Percentiles rank a stretch among this genome's conserved stretches.
Evolutionary conservation across 2,113 vertebrate genomes (phyloP).

Genomic region (Caretta caretta): DNA sequence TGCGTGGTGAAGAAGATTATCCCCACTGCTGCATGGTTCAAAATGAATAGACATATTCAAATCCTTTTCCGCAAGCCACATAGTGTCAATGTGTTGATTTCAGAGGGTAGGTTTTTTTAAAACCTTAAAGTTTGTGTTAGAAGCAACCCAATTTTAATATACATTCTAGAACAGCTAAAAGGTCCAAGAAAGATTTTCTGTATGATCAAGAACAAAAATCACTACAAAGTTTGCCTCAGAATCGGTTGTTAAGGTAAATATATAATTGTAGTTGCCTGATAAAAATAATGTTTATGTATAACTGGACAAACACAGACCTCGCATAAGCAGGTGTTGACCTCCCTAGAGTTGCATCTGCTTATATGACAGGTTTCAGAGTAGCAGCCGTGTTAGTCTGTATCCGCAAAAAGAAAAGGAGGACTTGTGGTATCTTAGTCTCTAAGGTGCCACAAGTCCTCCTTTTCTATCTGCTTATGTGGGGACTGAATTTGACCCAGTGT

Average conservation of each 20-base stretch:
- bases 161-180: not conserved
- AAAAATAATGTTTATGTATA: not conserved
- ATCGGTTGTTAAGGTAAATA: not conserved
- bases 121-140: not conserved
- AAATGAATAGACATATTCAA: slow-evolving; percentile 34
- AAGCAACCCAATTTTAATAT: not conserved
- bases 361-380: no score
- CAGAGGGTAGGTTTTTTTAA: not conserved
- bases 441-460: no score
- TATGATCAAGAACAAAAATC: not conserved
- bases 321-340: fast-evolving
- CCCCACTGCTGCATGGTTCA: not conserved
- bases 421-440: no score
- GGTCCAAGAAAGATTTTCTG: fast-evolving
- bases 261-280: not conserved
- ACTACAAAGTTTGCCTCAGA: not conserved
- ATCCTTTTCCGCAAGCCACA: not conserved
- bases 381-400: no score
- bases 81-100: not conserved
- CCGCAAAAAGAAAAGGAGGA: no score
- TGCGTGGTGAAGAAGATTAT: slow-evolving; percentile 25
- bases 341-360: not conserved
- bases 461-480: not conserved
- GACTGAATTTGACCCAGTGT: fast-evolving
- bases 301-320: not conserved